Base-by-base conservation (phyloP, 2,888 invertebrate genomes). In the Stomorhina lunata region DNA sequence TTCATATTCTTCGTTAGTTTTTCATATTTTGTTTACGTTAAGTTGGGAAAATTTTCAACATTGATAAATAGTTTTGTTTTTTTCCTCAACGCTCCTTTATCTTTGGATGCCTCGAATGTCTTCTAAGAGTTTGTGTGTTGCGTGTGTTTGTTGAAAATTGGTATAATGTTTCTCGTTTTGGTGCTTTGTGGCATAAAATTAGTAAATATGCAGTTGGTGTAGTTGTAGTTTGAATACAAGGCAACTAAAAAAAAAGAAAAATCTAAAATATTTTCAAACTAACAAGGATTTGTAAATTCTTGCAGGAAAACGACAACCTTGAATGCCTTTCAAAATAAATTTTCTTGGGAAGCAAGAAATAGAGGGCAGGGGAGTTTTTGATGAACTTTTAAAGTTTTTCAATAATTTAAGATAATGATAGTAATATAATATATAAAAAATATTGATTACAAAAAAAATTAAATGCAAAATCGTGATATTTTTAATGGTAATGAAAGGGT, bases 41-140 rank as follows among this genome's bases (percentile, higher is more conserved):
- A 72, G 55, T 80, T 75, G 72, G 66, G 20, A 69, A 83, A 72
- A 50, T 78, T 55, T 79, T 78, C 66, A 76, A 81, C 81, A 76
- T 81, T 84, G 84, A 84, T 84, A 81, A 84, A 84, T 84, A 79
- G 84, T 84, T 84, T 79, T 84, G 75, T 79, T 84, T 80, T 81
- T 73, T 65, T 45, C 37, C n/a, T n/a, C n/a, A n/a, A n/a, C n/a
- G n/a, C n/a, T 57, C 6, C 40, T 68, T 72, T 77, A 55, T 66
- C 66, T 61, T 9, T 45, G 50, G 20, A n/a, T n/a, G n/a, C n/a
- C n/a, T n/a, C n/a, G 20, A 43, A 37, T 69, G 32, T 15, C 12
- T 32, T 12, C 12, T 10, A 63, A 65, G 61, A 32, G 9, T 32
- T 15, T 53, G 50, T 43, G 32, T 17, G 53, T 22, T 25, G 65